Evolutionary conservation across 2,888 invertebrate genomes (phyloP).

Genomic region (Cephalotes varians): DNA sequence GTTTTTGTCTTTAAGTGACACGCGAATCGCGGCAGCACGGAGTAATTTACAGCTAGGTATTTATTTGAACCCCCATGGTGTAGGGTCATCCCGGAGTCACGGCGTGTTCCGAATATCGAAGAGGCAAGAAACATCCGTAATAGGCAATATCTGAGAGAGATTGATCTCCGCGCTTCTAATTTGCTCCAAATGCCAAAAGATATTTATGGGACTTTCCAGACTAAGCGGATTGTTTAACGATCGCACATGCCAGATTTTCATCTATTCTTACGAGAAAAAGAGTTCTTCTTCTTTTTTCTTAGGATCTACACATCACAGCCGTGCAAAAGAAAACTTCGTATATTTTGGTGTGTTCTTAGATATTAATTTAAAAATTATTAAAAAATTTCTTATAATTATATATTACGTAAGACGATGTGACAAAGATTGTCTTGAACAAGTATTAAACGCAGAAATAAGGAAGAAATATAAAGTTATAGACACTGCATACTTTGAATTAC

Average conservation of each 20-base stretch:
- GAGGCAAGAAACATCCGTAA: neutral
- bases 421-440: neutral
- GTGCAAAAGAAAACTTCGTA: neutral
- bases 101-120: neutral
- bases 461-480: neutral
- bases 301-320: neutral
- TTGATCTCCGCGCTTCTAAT: constrained; percentile 13
- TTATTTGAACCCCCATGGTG: constrained; percentile 6
- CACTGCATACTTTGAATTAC: neutral
- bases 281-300: neutral
- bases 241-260: neutral
- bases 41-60: constrained; percentile 28
- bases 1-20: constrained; percentile 45
- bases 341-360: neutral
- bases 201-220: neutral
- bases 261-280: neutral
- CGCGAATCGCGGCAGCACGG: neutral
- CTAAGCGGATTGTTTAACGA: neutral
- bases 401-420: neutral
- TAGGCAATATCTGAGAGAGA: neutral
- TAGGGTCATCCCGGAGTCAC: neutral
- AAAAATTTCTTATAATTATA: neutral
- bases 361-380: neutral
- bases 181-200: neutral
- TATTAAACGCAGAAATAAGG: neutral